Percentiles rank a stretch among this genome's conserved stretches.
phyloP scores from a whole-genome alignment of 2,113 vertebrate species.

The Artemisiospiza belli region DNA sequence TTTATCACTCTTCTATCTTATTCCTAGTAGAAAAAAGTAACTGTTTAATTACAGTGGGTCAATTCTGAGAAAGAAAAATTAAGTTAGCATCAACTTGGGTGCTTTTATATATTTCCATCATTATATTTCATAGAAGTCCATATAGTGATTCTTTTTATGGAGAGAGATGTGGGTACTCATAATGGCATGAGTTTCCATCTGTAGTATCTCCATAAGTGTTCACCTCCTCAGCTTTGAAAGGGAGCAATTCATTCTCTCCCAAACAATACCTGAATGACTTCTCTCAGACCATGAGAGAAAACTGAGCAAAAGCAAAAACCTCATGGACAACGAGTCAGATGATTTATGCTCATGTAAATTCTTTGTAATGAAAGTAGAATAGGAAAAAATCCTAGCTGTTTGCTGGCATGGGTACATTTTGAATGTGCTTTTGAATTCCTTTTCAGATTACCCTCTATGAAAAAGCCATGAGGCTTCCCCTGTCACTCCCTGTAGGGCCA shows the following conservation, averaged over 20 bases:
- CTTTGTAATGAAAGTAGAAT: not conserved
- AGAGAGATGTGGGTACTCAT: not conserved
- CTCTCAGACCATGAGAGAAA: not conserved
- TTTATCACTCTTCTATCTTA: not conserved
- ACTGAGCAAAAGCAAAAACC: not conserved
- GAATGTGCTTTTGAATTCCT: slow-evolving; percentile 14
- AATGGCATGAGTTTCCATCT: not conserved
- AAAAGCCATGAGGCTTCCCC: slow-evolving; percentile 69
- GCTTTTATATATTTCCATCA: not conserved
- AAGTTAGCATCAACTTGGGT: not conserved
- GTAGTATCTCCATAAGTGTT: not conserved
- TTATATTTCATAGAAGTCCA: not conserved
- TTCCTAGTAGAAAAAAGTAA: not conserved
- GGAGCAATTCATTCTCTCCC: not conserved
- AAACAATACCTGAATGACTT: not conserved
- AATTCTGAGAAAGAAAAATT: not conserved
- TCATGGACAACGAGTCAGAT: not conserved
- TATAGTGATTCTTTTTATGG: not conserved
- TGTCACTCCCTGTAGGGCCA: slow-evolving; percentile 68
- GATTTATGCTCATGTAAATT: not conserved
- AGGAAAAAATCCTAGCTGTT: not conserved
- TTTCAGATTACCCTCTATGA: slow-evolving; percentile 75
- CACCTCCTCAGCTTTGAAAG: not conserved
- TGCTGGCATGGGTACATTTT: not conserved
- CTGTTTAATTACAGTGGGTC: not conserved